Percentiles rank a stretch among this genome's conserved stretches.
phyloP scores from a whole-genome alignment of 2,113 vertebrate species.

The Peromyscus leucopus region DNA sequence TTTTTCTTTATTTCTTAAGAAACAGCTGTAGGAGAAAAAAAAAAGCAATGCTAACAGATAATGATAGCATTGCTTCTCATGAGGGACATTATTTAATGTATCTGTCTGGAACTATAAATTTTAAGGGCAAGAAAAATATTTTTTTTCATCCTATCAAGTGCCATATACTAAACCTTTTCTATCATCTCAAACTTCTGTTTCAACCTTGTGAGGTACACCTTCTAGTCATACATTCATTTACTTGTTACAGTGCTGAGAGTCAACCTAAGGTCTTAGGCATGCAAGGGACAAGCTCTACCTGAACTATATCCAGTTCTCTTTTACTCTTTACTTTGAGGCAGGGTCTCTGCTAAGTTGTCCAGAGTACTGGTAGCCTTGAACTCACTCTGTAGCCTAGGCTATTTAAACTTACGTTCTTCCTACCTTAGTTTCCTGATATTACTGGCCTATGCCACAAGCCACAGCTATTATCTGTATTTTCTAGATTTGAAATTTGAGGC shows the following conservation, averaged over 20 bases:
- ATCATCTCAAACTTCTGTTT: not conserved
- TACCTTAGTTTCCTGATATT: not conserved
- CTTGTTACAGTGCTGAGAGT: not conserved
- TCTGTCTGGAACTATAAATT: slow-evolving; percentile 4
- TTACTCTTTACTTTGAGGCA: not conserved
- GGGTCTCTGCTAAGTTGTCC: not conserved
- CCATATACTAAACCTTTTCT: not conserved
- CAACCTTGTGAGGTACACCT: not conserved
- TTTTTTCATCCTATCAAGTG: slow-evolving; percentile 16
- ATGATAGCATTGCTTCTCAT: not conserved
- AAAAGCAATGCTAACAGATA: slow-evolving; percentile 3
- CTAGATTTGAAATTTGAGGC: slow-evolving; percentile 18
- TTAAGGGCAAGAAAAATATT: slow-evolving; percentile 53
- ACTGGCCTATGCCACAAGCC: not conserved
- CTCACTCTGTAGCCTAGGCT: not conserved
- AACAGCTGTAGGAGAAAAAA: not conserved
- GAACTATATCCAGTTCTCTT: not conserved
- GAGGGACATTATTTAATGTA: not conserved
- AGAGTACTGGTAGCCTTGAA: not conserved
- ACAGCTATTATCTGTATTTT: slow-evolving; percentile 9
- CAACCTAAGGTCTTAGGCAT: not conserved
- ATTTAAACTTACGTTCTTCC: not conserved
- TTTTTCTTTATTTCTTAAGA: not conserved
- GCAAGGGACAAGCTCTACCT: not conserved
- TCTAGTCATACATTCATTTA: not conserved